A percentile compares a stretch with the other conserved stretches of the same genome.
Evolutionary conservation across 2,888 invertebrate species (phyloP).

Genomic region (Andrena praecox): DNA sequence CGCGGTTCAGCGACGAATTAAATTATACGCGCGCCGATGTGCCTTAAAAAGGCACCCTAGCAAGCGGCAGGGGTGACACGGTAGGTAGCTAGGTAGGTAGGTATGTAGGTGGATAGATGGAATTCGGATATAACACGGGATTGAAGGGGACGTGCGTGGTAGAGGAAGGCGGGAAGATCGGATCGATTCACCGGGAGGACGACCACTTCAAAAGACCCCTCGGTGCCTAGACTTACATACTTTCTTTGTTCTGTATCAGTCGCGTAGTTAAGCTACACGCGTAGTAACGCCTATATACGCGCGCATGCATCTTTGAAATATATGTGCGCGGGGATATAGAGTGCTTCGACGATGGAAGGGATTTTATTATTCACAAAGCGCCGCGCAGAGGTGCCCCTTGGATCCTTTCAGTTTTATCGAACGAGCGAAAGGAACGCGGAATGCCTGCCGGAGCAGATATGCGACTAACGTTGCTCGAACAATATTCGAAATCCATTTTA

Average conservation of each 20-base stretch:
- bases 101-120: conserved; percentile 39
- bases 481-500: background rate
- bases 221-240: conserved; percentile 32
- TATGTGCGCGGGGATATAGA: conserved; percentile 37
- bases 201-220: conserved; percentile 58
- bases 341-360: conserved; percentile 56
- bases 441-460: conserved; percentile 14
- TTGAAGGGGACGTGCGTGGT: conserved; percentile 50
- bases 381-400: conserved; percentile 35
- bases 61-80: conserved; percentile 8
- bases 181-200: conserved; percentile 59
- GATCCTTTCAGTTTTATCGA: conserved; percentile 28
- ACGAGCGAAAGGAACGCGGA: conserved; percentile 31
- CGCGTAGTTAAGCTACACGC: conserved; percentile 58
- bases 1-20: conserved; percentile 72
- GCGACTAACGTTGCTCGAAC: conserved; percentile 45
- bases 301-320: conserved; percentile 37
- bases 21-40: conserved; percentile 79
- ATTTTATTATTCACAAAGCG: conserved; percentile 71
- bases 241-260: conserved; percentile 55
- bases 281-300: conserved; percentile 21
- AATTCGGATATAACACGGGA: conserved; percentile 58
- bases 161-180: conserved; percentile 46
- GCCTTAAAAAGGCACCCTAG: conserved; percentile 72
- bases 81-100: conserved; percentile 19